Conservation (phyloP, 2,113 vertebrate species). For the Microcebus murinus region DNA sequence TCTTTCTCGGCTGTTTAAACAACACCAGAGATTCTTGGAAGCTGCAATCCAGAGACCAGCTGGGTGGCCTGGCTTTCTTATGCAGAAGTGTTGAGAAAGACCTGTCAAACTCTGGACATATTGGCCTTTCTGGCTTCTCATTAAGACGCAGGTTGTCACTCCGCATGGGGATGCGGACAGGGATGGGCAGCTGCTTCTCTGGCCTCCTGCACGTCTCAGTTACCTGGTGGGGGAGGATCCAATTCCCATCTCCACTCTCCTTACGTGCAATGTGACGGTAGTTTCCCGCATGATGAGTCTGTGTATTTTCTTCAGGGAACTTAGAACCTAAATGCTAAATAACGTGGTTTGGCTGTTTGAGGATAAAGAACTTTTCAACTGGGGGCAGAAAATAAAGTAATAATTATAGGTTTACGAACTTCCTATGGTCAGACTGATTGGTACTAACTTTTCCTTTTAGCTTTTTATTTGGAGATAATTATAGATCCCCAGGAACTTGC, state of each 20-base stretch:
- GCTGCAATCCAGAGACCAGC: constrained; percentile 28
- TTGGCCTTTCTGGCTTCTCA: constrained; percentile 68
- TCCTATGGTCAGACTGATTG: not conserved
- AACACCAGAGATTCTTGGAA: constrained; percentile 51
- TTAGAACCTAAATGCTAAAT: not conserved
- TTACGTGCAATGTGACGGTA: not conserved
- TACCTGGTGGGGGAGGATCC: not conserved
- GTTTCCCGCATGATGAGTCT: not conserved
- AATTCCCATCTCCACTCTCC: not conserved
- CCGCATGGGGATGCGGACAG: not conserved
- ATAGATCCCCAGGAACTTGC: not conserved
- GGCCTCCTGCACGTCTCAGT: not conserved
- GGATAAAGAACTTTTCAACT: not conserved
- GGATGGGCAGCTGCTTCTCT: not conserved
- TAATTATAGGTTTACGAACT: not conserved
- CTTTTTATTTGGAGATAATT: not conserved
- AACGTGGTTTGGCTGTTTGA: not conserved
- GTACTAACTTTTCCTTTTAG: not conserved
- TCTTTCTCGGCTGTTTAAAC: constrained; percentile 61
- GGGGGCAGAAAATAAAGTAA: not conserved
- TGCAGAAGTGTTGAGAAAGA: constrained; percentile 67
- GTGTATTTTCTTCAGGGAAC: not conserved
- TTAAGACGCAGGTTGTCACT: constrained; percentile 59
- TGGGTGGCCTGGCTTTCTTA: constrained; percentile 77
- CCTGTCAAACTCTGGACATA: constrained; percentile 54